Evolutionary conservation across 2,113 vertebrate species (phyloP), one percentile per base, ranked within the genome.

Genomic region (Narcine bancroftii): DNA sequence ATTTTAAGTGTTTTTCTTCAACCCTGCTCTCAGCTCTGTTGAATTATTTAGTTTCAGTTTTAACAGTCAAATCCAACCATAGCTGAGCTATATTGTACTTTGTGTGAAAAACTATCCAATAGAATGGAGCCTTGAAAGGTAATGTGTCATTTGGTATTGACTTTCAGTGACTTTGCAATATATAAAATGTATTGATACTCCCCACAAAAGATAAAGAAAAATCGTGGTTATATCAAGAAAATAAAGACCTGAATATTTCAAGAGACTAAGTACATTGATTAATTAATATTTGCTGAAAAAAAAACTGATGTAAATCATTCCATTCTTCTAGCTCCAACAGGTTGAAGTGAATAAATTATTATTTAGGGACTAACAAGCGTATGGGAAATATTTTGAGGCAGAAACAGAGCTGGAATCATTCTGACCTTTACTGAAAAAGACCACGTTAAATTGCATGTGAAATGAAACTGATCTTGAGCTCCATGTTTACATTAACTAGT

Each of bases 111-210:
- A 65, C 9, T 69, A 47, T 71, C 9, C 1, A 5, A 71, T 60
- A 26, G 10, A 45, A 91, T 3, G 6, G 26, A 83, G 15, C 36
- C 13, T n/a, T 89, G 39, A 91, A 45, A 21, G 60, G 85, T 39
- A 66, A 89, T 69, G 39, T 71, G 24, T 47, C 24, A 69, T 69
- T 91, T 69, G 26, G 65, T 39, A 47, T 69, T 69, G 24, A 69
- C 29, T 91, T 91, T 71, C 65, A 45, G 66, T 91, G 39, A 47
- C 24, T 91, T 91, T 91, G 56, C 42, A 91, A 9, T 21, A 53
- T 71, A 91, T 91, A 91, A 91, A 91, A 13, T 69, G 42, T 91
- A 45, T 29, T 91, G 39, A 66, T 29, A 47, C 36, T 91, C 21
- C 36, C 39, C 36, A 91, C 71, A 47, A 69, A 66, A 36, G n/a